These are phyloP conservation scores for Brachionus koreanus DNA, from an alignment of 1,140 invertebrate species.

Conservation along the genomic window DNA sequence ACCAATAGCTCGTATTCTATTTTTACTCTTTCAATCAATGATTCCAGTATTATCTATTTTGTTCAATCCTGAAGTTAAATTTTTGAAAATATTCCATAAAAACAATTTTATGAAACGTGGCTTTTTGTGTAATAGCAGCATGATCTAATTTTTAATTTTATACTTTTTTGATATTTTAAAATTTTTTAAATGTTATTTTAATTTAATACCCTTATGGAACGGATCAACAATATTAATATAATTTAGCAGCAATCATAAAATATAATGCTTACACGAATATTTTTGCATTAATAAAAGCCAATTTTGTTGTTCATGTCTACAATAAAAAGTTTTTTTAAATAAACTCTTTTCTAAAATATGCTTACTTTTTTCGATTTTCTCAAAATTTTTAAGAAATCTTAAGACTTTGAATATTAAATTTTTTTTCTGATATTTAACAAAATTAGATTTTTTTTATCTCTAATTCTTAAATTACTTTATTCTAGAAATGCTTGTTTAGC, in stretches of 20 bases:
- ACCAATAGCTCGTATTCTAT: not conserved
- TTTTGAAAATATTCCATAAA: not conserved
- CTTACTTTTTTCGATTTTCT: not conserved
- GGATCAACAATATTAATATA: not conserved
- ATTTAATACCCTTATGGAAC: not conserved
- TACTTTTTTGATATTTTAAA: not conserved
- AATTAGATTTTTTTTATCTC: not conserved
- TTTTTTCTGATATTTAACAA: not conserved
- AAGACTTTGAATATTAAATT: not conserved
- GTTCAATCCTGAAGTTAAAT: not conserved
- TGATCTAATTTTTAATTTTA: not conserved
- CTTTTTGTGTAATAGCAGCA: not conserved
- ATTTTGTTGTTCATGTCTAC: not conserved
- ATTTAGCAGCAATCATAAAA: not conserved
- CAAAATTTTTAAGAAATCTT: not conserved
- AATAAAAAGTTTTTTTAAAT: not conserved
- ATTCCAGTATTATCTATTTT: constrained; percentile 1
- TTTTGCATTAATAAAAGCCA: not conserved
- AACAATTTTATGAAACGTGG: not conserved
- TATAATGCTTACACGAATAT: not conserved
- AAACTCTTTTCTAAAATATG: not conserved
- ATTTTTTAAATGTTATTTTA: not conserved
- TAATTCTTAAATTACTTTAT: not conserved
- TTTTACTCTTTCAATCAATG: not conserved
- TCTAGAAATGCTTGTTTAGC: not conserved